Percentiles rank a stretch among this genome's conserved stretches.
These are phyloP conservation scores for Sinhomidia bicolor DNA, from an alignment of 2,888 invertebrate genomes.

Conservation along the genomic window DNA sequence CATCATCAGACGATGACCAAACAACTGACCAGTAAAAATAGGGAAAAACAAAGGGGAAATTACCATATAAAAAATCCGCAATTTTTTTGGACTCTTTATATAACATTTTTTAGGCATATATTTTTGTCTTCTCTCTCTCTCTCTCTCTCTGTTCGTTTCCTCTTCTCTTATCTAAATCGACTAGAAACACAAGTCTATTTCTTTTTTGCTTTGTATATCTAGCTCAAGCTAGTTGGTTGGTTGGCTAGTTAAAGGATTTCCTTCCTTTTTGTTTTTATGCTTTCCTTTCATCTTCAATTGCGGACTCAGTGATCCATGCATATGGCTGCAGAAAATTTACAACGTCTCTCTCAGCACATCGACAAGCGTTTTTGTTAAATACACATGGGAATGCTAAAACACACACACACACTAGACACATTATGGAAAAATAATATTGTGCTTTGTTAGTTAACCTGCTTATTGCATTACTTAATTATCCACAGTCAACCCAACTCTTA, in stretches of 20 bases:
- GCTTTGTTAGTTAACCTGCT: too few species aligned
- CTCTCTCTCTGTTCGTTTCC: neutral
- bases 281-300: conserved; percentile 23
- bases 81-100: neutral
- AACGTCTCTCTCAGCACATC: too few species aligned
- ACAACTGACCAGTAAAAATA: neutral
- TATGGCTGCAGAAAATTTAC: conserved; percentile 54
- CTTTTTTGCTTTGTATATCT: neutral
- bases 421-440: too few species aligned
- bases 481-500: too few species aligned
- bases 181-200: neutral
- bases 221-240: neutral
- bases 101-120: neutral
- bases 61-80: neutral
- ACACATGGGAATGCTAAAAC: too few species aligned
- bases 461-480: too few species aligned
- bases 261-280: neutral
- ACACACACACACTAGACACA: too few species aligned
- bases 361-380: conserved; percentile 38
- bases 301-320: conserved; percentile 15
- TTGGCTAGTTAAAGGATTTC: neutral
- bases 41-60: neutral
- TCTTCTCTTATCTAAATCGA: neutral
- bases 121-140: neutral
- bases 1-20: too few species aligned